phyloP scores from a whole-genome alignment of 1,140 invertebrate genomes.

The Bombus vancouverensis region DNA sequence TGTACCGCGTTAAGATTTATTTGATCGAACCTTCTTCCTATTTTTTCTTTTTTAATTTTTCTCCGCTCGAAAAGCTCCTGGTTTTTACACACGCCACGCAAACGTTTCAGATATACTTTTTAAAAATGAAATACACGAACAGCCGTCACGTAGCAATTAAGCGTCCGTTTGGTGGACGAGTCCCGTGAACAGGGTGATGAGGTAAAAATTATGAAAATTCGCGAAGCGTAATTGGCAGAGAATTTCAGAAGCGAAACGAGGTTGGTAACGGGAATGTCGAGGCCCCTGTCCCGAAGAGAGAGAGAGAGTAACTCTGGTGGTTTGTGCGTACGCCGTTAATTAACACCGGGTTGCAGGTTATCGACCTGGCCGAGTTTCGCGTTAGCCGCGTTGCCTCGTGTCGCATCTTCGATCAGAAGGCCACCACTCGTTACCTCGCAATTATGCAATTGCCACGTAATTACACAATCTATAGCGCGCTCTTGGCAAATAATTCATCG shows the following conservation, averaged over 20 bases:
- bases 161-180: not conserved
- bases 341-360: constrained; percentile 38
- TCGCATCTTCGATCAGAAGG: constrained; percentile 50
- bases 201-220: constrained; percentile 25
- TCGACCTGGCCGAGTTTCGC: constrained; percentile 51
- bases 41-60: not conserved
- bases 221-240: constrained; percentile 1
- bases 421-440: constrained; percentile 40
- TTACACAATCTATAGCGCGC: constrained; percentile 27
- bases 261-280: constrained; percentile 20
- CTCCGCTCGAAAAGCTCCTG: not conserved
- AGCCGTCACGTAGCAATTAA: constrained; percentile 15
- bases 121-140: not conserved
- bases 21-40: not conserved
- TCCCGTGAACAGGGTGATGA: not conserved
- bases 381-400: not conserved
- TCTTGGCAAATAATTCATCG: constrained; percentile 26
- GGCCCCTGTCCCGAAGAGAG: not conserved
- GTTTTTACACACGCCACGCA: not conserved
- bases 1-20: constrained; percentile 17
- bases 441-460: constrained; percentile 40
- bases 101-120: not conserved
- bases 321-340: constrained; percentile 30
- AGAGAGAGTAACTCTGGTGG: not conserved
- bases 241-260: constrained; percentile 10